Percentiles rank a stretch among this genome's conserved stretches.
These are phyloP conservation scores for Gibbula magus DNA, from an alignment of 2,888 invertebrate species.

Conservation along the genomic window DNA sequence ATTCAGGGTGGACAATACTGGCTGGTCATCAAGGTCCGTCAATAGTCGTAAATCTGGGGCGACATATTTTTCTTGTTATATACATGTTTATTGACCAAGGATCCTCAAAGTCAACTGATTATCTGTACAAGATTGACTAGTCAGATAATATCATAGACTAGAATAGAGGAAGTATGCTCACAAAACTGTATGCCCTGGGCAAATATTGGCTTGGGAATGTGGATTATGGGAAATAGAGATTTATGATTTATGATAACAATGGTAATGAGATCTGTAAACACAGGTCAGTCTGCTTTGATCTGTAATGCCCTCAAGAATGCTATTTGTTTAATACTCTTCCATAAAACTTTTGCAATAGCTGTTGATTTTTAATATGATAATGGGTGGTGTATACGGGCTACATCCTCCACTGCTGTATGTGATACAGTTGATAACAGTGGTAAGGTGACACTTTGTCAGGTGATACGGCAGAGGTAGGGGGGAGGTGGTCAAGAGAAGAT, in stretches of 20 bases:
- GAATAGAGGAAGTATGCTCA: neutral
- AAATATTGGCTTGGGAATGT: slow-evolving; percentile 12
- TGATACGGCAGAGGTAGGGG: no score
- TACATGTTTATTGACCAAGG: neutral
- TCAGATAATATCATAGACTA: neutral
- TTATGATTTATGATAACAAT: neutral
- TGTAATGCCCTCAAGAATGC: no score
- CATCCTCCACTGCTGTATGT: no score
- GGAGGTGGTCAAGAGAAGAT: neutral
- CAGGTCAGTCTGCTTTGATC: neutral
- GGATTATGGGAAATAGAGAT: neutral
- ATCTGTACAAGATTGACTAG: neutral
- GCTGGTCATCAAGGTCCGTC: no score
- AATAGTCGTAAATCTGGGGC: no score
- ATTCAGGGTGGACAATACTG: no score
- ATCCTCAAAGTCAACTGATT: neutral
- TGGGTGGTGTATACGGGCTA: no score
- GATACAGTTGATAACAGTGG: no score
- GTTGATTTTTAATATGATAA: no score
- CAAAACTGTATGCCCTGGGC: neutral
- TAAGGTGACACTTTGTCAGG: no score
- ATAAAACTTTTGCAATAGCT: no score
- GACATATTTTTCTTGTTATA: slow-evolving; percentile 1
- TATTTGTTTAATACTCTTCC: no score
- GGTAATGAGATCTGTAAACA: neutral